A percentile compares a stretch with the other conserved stretches of the same genome.
Conservation (phyloP, 2,888 invertebrate species). For the Himalopsyche japonica region DNA sequence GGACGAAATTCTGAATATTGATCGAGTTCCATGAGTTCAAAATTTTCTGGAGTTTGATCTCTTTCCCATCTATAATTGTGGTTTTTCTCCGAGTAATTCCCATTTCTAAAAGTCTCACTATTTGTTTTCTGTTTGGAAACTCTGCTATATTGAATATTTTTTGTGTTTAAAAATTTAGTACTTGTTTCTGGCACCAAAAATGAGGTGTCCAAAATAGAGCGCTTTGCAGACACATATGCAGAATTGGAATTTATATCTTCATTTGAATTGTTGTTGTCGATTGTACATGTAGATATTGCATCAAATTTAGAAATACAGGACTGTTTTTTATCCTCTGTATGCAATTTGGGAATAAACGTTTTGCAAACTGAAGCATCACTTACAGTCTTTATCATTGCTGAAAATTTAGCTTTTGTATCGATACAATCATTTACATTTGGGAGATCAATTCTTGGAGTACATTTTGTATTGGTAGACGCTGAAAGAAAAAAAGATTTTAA, state of each 20-base stretch:
- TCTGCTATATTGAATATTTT: too few species aligned
- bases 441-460: too few species aligned
- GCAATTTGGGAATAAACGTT: neutral
- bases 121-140: neutral
- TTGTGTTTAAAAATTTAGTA: neutral
- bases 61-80: neutral
- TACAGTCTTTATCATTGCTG: too few species aligned
- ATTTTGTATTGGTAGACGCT: too few species aligned
- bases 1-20: neutral
- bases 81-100: neutral
- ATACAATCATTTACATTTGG: too few species aligned
- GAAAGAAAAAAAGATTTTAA: too few species aligned
- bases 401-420: too few species aligned
- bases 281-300: neutral
- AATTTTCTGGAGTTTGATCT: too few species aligned
- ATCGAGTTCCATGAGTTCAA: neutral
- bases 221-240: neutral
- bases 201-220: neutral
- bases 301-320: neutral
- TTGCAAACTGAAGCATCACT: neutral
- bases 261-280: neutral
- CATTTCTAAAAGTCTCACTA: neutral
- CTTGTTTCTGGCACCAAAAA: neutral
- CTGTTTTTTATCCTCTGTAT: neutral
- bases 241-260: neutral